Evolutionary conservation across 2,888 invertebrate species (phyloP).

Genomic region (Tanytarsus gracilentus): DNA sequence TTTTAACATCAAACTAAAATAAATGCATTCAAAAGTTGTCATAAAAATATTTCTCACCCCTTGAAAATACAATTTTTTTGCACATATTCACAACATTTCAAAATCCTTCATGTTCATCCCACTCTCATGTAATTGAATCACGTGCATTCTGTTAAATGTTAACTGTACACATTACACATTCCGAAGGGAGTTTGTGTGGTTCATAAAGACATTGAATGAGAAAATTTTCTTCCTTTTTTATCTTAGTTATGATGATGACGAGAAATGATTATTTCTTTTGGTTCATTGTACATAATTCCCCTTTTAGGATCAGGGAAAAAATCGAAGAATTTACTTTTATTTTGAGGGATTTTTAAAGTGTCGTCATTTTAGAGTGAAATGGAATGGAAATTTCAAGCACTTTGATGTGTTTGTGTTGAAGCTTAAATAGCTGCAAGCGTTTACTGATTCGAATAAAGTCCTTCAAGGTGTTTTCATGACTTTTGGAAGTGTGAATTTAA

Average conservation of each 20-base stretch:
- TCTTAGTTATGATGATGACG: conserved; percentile 17
- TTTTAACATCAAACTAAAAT: too few species aligned
- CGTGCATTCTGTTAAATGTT: conserved; percentile 20
- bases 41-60: too few species aligned
- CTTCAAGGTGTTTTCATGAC: too few species aligned
- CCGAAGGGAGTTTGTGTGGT: neutral
- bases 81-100: too few species aligned
- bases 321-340: neutral
- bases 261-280: conserved; percentile 6
- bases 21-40: too few species aligned
- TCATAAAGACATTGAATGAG: conserved; percentile 15
- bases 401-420: too few species aligned
- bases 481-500: too few species aligned
- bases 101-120: neutral
- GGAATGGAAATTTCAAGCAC: neutral
- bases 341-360: neutral
- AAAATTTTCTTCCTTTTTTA: neutral
- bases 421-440: too few species aligned
- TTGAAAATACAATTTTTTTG: too few species aligned
- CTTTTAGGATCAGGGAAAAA: too few species aligned
- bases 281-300: too few species aligned
- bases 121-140: conserved; percentile 20
- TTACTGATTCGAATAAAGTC: too few species aligned
- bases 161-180: neutral
- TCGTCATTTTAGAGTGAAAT: neutral